Conservation (phyloP, 1,140 invertebrate species). For the Paracyclopina nana region DNA sequence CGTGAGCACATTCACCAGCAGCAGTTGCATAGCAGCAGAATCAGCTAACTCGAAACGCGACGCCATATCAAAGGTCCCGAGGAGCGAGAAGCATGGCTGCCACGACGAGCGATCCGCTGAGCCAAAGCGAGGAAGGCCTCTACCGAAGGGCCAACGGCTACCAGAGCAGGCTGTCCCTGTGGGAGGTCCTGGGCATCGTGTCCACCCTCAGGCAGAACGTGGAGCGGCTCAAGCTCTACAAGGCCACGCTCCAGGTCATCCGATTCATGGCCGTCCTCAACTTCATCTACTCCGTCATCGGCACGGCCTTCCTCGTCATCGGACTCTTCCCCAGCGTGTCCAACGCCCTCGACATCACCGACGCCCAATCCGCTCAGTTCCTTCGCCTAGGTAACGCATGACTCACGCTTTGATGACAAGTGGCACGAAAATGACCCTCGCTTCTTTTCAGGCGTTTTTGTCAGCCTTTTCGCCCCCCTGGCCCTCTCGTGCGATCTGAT, state of each 20-base stretch:
- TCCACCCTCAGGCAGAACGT: background rate
- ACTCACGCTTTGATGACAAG: background rate
- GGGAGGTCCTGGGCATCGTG: background rate
- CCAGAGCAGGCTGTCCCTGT: too few species aligned
- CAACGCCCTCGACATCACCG: background rate
- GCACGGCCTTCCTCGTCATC: background rate
- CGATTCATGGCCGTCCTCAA: background rate
- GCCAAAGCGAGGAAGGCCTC: too few species aligned
- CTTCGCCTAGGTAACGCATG: background rate
- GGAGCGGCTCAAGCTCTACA: slow-evolving; percentile 1
- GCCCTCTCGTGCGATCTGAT: background rate
- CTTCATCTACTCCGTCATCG: background rate
- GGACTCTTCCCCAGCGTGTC: background rate
- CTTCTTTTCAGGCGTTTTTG: background rate
- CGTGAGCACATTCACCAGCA: too few species aligned
- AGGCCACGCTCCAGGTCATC: background rate
- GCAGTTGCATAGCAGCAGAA: too few species aligned
- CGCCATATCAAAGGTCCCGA: too few species aligned
- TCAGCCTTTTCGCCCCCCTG: background rate
- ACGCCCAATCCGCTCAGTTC: background rate
- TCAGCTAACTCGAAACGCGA: too few species aligned
- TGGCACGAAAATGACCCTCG: too few species aligned
- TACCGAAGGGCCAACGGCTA: too few species aligned
- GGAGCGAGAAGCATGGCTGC: too few species aligned
- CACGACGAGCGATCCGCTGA: too few species aligned